Conservation (phyloP, 2,888 invertebrate genomes). For the Listrodromus nycthemerus region DNA sequence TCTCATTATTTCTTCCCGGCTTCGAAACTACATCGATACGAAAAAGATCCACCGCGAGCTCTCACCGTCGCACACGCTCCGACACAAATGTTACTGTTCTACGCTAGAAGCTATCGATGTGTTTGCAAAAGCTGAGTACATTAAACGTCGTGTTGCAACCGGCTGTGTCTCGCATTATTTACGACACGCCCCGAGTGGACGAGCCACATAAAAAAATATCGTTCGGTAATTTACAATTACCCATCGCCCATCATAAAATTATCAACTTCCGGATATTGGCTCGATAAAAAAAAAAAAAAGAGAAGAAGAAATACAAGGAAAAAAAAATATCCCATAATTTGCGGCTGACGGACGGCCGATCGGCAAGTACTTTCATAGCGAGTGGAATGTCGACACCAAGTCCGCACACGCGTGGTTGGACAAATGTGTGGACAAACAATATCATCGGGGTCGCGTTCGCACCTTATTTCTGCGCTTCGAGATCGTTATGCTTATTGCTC, state of each 20-base stretch:
- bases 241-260: slow-evolving; percentile 4
- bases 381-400: neutral
- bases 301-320: neutral
- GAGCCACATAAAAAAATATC: slow-evolving; percentile 18
- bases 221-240: slow-evolving; percentile 43
- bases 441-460: slow-evolving; percentile 51
- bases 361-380: neutral
- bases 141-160: slow-evolving; percentile 1
- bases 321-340: slow-evolving; percentile 26
- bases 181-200: slow-evolving; percentile 42
- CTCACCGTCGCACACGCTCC: neutral
- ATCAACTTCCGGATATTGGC: slow-evolving; percentile 22
- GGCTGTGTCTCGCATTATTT: slow-evolving; percentile 28
- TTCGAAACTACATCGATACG: neutral
- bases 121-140: slow-evolving; percentile 44
- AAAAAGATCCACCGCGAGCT: slow-evolving; percentile 15
- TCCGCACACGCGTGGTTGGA: neutral
- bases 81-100: neutral
- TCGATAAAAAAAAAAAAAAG: neutral
- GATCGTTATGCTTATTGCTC: slow-evolving; percentile 1
- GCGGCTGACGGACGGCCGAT: slow-evolving; percentile 6
- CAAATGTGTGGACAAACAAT: slow-evolving; percentile 46
- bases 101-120: neutral
- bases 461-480: slow-evolving; percentile 36
- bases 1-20: neutral